Conservation (phyloP, 2,888 invertebrate genomes). For the Neuroscelio doddi region DNA sequence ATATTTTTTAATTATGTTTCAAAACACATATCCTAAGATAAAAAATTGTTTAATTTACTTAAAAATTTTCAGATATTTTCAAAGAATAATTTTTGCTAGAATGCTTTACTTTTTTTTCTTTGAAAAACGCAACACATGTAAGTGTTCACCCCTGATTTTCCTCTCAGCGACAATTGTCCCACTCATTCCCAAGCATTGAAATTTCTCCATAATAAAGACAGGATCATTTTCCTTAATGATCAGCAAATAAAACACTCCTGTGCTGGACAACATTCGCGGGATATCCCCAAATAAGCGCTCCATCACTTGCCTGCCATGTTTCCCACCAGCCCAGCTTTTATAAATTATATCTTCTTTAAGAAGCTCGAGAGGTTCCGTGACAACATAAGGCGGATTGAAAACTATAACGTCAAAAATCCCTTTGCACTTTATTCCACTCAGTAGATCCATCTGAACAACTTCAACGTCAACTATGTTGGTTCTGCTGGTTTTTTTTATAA, state of each 20-base stretch:
- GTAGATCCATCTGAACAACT: constrained; percentile 79
- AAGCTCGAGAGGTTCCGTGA: constrained; percentile 85
- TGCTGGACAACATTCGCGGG: constrained; percentile 79
- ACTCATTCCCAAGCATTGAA: constrained; percentile 76
- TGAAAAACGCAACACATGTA: constrained; percentile 84
- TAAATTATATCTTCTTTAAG: constrained; percentile 73
- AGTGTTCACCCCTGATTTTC: constrained; percentile 88
- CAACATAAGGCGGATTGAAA: constrained; percentile 99
- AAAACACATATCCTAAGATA: too few species aligned
- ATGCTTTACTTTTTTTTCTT: too few species aligned
- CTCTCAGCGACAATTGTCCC: constrained; percentile 80
- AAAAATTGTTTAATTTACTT: too few species aligned
- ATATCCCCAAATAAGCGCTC: constrained; percentile 82
- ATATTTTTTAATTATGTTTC: too few species aligned
- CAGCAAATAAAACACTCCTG: constrained; percentile 90
- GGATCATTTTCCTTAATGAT: constrained; percentile 92
- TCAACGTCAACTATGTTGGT: constrained; percentile 81
- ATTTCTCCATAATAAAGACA: constrained; percentile 77
- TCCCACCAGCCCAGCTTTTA: constrained; percentile 87
- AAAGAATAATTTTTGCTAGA: too few species aligned
- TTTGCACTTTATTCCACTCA: constrained; percentile 74
- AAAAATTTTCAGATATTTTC: too few species aligned
- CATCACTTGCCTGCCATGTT: constrained; percentile 83
- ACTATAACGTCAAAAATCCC: constrained; percentile 87
- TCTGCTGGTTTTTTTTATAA: constrained; percentile 80